Percentiles rank a stretch among this genome's conserved stretches.
Conservation (phyloP, 30 jellyfish, hydroid and myxozoan genomes). For the Aurelia coerulea region DNA sequence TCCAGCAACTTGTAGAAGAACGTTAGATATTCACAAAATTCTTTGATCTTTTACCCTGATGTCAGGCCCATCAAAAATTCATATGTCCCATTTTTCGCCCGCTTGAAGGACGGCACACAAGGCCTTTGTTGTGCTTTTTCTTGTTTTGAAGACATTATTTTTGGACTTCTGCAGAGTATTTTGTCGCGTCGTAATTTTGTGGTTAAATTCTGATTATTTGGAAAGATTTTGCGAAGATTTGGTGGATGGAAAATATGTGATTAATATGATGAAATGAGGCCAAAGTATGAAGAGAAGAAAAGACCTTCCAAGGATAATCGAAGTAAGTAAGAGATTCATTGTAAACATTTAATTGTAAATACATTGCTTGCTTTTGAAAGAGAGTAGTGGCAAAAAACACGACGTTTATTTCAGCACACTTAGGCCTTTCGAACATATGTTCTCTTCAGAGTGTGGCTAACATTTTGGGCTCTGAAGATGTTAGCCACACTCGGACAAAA, state of each 20-base stretch:
- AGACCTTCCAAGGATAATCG: neutral
- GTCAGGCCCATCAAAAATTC: conserved; percentile 74
- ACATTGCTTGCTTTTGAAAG: no score
- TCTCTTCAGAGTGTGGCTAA: no score
- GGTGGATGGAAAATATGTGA: conserved; percentile 5
- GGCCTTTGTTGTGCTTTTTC: conserved; percentile 44
- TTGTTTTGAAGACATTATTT: conserved; percentile 4
- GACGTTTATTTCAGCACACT: no score
- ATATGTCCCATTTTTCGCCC: conserved; percentile 4
- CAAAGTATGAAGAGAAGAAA: conserved; percentile 63
- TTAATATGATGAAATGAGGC: conserved; percentile 47
- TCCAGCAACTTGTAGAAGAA: conserved; percentile 55
- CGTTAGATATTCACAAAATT: conserved; percentile 47
- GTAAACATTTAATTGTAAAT: no score
- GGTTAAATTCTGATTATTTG: neutral
- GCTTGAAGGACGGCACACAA: conserved; percentile 40
- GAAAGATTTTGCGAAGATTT: neutral
- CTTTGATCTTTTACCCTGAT: conserved; percentile 69
- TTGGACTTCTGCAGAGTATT: neutral
- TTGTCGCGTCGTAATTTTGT: neutral
- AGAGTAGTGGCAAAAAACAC: no score
- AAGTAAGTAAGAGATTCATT: conserved; percentile 2
- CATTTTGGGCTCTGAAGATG: no score
- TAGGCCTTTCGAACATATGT: no score
- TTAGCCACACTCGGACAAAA: no score